Percentiles rank a stretch among this genome's conserved stretches.
Conservation (phyloP, 2,888 invertebrate species). For the Seira sanloemensis region DNA sequence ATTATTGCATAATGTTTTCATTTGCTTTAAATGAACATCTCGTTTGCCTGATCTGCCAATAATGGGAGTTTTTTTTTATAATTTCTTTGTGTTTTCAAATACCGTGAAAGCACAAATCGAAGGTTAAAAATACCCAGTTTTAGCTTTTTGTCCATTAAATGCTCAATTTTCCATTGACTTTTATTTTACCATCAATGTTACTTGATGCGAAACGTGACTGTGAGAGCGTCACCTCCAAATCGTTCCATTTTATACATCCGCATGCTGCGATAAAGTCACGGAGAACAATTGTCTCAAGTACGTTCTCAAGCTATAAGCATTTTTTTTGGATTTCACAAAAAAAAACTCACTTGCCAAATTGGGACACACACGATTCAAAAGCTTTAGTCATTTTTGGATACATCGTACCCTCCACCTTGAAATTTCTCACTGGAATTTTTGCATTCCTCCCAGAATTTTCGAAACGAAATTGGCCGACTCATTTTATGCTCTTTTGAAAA, state of each 20-base stretch:
- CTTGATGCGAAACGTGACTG: conserved; percentile 2
- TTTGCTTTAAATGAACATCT: not conserved
- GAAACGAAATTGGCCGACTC: not conserved
- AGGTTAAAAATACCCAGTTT: no score
- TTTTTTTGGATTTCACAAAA: not conserved
- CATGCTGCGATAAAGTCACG: not conserved
- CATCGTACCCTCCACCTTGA: not conserved
- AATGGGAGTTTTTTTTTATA: not conserved
- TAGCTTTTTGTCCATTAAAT: no score
- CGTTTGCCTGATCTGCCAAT: not conserved
- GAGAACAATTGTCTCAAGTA: not conserved
- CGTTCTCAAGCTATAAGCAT: not conserved
- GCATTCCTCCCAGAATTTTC: not conserved
- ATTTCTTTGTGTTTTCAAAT: not conserved
- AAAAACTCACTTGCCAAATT: not conserved
- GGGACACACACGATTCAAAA: not conserved
- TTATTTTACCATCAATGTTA: no score
- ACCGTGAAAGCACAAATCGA: conserved; percentile 4
- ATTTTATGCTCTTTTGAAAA: not conserved
- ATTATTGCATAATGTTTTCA: no score
- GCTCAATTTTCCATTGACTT: not conserved
- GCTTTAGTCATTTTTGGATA: not conserved
- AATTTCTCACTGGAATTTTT: not conserved
- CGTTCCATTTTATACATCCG: not conserved
- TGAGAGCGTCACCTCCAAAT: not conserved